phyloP scores from a whole-genome alignment of 1,140 invertebrate genomes.

The Periplaneta americana region DNA sequence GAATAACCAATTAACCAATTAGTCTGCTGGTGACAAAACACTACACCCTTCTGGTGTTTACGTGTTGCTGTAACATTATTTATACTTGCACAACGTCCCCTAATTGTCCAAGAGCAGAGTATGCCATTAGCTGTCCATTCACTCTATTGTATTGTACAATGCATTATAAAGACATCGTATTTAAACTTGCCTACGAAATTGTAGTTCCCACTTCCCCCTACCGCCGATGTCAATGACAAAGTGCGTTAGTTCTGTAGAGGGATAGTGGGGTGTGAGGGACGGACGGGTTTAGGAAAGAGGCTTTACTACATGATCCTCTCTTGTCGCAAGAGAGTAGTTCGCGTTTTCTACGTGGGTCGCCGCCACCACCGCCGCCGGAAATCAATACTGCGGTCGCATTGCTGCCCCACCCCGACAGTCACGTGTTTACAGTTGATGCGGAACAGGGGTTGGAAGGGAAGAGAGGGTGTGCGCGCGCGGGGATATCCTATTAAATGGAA shows the following conservation, averaged over 20 bases:
- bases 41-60: not conserved
- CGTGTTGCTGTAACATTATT: not conserved
- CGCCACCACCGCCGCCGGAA: conserved; percentile 15
- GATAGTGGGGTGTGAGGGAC: not conserved
- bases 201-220: not conserved
- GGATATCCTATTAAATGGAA: not conserved
- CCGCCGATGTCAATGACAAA: not conserved
- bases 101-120: not conserved
- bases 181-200: not conserved
- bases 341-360: not conserved
- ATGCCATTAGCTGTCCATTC: not conserved
- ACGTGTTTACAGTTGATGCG: not conserved
- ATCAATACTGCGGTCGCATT: conserved; percentile 21
- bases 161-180: not conserved
- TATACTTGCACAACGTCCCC: not conserved
- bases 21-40: not conserved
- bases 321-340: not conserved
- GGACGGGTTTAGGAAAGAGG: not conserved
- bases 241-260: not conserved
- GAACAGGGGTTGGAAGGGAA: too few species aligned
- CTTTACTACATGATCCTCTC: not conserved
- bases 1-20: not conserved
- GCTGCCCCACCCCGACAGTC: not conserved
- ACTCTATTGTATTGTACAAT: not conserved
- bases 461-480: not conserved